Evolutionary conservation across 2,888 invertebrate genomes (phyloP), one percentile per base, ranked within the genome.

Genomic region (Drosophila anomalata): DNA sequence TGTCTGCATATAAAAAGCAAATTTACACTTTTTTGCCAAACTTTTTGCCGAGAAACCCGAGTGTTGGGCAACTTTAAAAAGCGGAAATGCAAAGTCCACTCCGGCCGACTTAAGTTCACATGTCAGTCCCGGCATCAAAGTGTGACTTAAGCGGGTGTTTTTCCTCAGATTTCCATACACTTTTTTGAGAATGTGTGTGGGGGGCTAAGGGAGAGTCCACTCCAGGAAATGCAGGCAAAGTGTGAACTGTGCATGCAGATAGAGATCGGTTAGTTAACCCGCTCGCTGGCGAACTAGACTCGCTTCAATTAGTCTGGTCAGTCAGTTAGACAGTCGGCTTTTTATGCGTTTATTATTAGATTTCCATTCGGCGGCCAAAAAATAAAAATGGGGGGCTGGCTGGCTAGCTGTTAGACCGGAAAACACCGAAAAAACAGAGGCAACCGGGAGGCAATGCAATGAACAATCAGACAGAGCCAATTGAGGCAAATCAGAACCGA

Each of bases 221-320:
- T 75, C 73, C 72, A 82, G 83, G 79, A 82, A 81, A 86, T 80
- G 87, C 75, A 76, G 63, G 61, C 74, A 78, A 83, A 88, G 90
- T 89, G 90, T 85, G 90, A 90, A 90, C 81, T 90, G 89, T 86
- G 90, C 89, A 90, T 90, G 68, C 81, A 80, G 81, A 81, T 81
- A 82, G 70, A 69, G 71, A 82, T 82, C 86, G 75, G 56, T 24
- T 46, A 53, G 57, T 60, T 50, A 53, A 72, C 51, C 57, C 47
- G 71, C 63, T 22, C 22, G 22, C 63, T 22, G 3, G 22, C 22
- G 22, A 24, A 4, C 22, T 72, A 77, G 84, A 81, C 78, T 79
- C 86, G 81, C 75, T 85, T 85, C 84, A 84, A 84, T 84, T 87
- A 84, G 84, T 84, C 87, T 78, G 79, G 75, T 55, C 74, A 72